A percentile compares a stretch with the other conserved stretches of the same genome.
Conservation (phyloP, 2,113 vertebrate genomes). For the Sinocyclocheilus grahami region DNA sequence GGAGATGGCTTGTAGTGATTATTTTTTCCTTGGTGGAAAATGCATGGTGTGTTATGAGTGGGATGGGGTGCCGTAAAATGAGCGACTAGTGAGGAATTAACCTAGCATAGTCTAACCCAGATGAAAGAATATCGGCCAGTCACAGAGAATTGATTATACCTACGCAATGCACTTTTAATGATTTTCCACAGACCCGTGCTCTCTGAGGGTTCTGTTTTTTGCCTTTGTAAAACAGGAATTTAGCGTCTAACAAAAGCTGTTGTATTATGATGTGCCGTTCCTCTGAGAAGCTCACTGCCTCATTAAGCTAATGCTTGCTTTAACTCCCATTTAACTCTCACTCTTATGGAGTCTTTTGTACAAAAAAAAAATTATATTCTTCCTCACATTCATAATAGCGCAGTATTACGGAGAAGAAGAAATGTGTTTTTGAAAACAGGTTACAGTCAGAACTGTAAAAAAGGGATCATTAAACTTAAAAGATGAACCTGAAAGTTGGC, state of each 20-base stretch:
- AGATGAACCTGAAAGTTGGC: background rate
- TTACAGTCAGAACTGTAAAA: background rate
- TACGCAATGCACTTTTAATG: conserved; percentile 47
- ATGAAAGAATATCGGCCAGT: conserved; percentile 31
- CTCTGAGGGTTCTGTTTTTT: conserved; percentile 45
- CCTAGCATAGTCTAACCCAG: conserved; percentile 33
- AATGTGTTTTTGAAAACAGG: background rate
- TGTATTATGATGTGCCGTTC: conserved; percentile 63
- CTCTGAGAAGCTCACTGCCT: conserved; percentile 58
- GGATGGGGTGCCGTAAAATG: conserved; percentile 30
- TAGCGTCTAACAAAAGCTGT: conserved; percentile 44
- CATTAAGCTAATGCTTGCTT: conserved; percentile 68
- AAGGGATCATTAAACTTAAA: background rate
- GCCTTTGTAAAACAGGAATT: conserved; percentile 45
- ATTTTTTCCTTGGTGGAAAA: conserved; percentile 33
- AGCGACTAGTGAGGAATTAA: conserved; percentile 52
- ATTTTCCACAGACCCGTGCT: conserved; percentile 32
- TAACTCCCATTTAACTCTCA: conserved; percentile 35
- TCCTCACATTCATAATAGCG: conserved; percentile 4
- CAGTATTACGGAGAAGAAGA: background rate
- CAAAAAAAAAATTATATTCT: conserved; percentile 22
- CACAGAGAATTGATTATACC: conserved; percentile 33
- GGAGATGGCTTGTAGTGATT: conserved; percentile 54
- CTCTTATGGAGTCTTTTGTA: background rate
- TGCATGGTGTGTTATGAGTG: conserved; percentile 19